Evolutionary conservation across 2,888 invertebrate genomes (phyloP).

Genomic region (Cheilosia pagana): DNA sequence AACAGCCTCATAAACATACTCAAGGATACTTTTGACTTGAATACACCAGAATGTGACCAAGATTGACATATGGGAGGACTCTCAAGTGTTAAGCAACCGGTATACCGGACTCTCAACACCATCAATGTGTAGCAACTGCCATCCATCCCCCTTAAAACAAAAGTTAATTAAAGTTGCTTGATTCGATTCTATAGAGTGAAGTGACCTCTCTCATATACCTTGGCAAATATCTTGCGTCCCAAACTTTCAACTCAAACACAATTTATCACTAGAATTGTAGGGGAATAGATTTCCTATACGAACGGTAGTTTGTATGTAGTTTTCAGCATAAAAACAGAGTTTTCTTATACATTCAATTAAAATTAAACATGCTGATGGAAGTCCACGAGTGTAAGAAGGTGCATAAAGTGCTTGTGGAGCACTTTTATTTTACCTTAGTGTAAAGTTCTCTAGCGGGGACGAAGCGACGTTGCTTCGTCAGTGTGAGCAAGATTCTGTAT

Average conservation of each 20-base stretch:
- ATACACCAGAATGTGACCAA: constrained; percentile 29
- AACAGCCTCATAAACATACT: constrained; percentile 13
- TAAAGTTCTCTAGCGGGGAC: background rate
- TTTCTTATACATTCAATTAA: constrained; percentile 49
- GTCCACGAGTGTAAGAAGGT: background rate
- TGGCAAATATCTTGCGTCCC: constrained; percentile 18
- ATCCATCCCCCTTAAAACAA: constrained; percentile 22
- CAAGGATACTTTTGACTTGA: constrained; percentile 19
- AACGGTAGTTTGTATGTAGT: constrained; percentile 14
- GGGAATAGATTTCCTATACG: background rate
- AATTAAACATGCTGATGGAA: constrained; percentile 24
- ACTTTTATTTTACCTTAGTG: background rate
- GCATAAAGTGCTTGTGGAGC: background rate
- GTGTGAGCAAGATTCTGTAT: background rate
- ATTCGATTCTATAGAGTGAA: constrained; percentile 19
- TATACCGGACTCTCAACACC: constrained; percentile 13
- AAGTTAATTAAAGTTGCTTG: constrained; percentile 59
- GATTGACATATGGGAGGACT: constrained; percentile 44
- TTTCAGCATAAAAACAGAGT: constrained; percentile 23
- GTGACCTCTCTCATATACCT: constrained; percentile 43
- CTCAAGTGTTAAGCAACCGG: constrained; percentile 35
- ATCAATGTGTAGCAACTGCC: background rate
- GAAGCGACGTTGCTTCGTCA: background rate
- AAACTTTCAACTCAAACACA: constrained; percentile 13
- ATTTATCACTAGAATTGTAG: constrained; percentile 9